Percentiles rank a stretch among this genome's conserved stretches.
phyloP scores from a whole-genome alignment of 2,888 invertebrate species.

The Philonicus albiceps region DNA sequence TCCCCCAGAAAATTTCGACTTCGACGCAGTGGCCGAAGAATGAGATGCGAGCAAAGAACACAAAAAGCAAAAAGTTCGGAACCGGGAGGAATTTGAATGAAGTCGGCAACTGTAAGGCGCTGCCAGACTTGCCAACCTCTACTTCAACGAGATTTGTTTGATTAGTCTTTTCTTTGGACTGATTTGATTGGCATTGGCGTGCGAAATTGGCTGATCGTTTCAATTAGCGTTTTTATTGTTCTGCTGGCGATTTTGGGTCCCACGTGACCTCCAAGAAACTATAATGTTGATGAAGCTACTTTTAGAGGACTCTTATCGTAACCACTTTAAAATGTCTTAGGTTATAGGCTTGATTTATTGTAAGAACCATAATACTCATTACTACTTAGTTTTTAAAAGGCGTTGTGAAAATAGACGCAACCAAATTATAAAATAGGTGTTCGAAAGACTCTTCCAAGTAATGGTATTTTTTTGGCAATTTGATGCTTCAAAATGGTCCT shows the following conservation, averaged over 20 bases:
- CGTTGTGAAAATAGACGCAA: not conserved
- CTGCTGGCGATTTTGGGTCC: not conserved
- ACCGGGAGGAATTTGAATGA: slow-evolving; percentile 22
- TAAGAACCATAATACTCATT: not conserved
- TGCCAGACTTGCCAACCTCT: slow-evolving; percentile 12
- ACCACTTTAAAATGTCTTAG: not conserved
- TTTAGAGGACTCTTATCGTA: not conserved
- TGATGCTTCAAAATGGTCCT: not conserved
- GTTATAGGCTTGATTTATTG: not conserved
- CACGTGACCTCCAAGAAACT: not conserved
- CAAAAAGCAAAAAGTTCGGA: not conserved
- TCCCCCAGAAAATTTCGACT: slow-evolving; percentile 18
- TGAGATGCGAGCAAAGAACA: not conserved
- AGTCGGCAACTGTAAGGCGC: not conserved
- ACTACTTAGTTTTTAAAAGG: not conserved
- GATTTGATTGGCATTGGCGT: not conserved
- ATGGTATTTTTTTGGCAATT: not conserved
- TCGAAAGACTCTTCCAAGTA: not conserved
- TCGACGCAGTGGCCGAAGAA: not conserved
- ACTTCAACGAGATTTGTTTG: not conserved
- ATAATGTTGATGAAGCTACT: not conserved
- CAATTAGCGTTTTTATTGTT: not conserved
- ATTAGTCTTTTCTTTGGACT: not conserved
- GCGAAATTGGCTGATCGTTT: not conserved
- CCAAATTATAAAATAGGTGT: not conserved